Base-by-base conservation (phyloP, 2,888 invertebrate genomes). In the Myopa tessellatipennis region DNA sequence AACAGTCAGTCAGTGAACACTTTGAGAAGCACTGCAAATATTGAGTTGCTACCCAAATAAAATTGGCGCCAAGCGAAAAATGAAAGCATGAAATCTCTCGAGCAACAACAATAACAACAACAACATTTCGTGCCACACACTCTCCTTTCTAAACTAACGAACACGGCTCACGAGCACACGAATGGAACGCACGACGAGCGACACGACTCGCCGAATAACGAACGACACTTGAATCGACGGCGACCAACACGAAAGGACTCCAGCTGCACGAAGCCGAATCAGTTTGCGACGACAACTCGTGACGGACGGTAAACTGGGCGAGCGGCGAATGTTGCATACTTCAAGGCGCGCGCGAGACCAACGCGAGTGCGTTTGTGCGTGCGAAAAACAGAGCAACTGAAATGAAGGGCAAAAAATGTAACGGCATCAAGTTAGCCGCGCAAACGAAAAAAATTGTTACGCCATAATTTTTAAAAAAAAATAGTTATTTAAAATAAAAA, bases 281-380 rank as follows among this genome's bases (percentile, higher is more conserved):
- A 87, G 87, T 87, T 87, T 86, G 86, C 85, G 84, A 86, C 83
- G 83, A 84, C 83, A 83, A 84, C 85, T 87, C 86, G 87, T 85
- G 80, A 85, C 83, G 87, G 84, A 84, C 85, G 85, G 87, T 83
- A 84, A 84, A 82, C 65, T 45, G 52, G 76, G 70, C 67, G 74
- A 45, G 76, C 70, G 78, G 79, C 76, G 77, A 78, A 78, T 34
- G 40, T 38, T 63, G 58, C 77, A 63, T 45, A 71, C 63, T 63
- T 63, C 36, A 16, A 26, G 73, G 73, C 77, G 70, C 52, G 71
- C 71, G 74, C 16, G 65, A 34, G 77, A 77, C 70, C 7, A 36
- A 40, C 45, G 6, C 45, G 40, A 74, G 70, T 69, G 70, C 71
- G 78, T 78, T 63, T 61, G 79, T 63, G 79, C 70, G 60, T 40